These are phyloP conservation scores for Flexamia atlantica DNA, from an alignment of 2,888 invertebrate genomes.

Conservation along the genomic window DNA sequence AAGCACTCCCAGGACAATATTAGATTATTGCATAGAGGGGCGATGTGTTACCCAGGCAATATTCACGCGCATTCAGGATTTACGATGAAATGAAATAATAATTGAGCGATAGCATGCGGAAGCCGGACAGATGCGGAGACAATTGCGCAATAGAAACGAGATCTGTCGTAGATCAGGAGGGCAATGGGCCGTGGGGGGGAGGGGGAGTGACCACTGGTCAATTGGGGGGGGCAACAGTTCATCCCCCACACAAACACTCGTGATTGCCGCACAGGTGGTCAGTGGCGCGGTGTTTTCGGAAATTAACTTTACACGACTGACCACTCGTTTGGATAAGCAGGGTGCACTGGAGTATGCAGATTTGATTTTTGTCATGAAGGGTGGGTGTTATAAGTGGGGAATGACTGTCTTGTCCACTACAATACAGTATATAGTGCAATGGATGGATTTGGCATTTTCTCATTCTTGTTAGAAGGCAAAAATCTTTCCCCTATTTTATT, in stretches of 20 bases:
- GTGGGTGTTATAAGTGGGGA: too few relatives aligned
- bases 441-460: too few relatives aligned
- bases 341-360: not conserved
- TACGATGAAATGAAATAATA: constrained; percentile 57
- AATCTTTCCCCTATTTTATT: too few relatives aligned
- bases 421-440: too few relatives aligned
- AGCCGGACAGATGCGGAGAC: constrained; percentile 2
- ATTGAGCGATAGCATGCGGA: constrained; percentile 48
- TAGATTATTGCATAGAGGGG: constrained; percentile 5
- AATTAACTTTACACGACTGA: not conserved
- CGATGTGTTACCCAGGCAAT: not conserved
- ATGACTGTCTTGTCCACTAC: too few relatives aligned
- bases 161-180: constrained; percentile 47
- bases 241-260: constrained; percentile 23
- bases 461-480: too few relatives aligned
- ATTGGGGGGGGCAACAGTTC: not conserved
- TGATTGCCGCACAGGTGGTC: constrained; percentile 28
- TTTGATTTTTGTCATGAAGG: not conserved
- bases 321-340: too few relatives aligned
- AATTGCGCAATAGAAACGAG: constrained; percentile 41
- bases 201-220: constrained; percentile 34
- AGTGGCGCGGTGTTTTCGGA: not conserved
- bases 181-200: constrained; percentile 39
- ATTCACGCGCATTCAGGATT: constrained; percentile 51
- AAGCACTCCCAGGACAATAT: not conserved